Percentiles rank a stretch among this genome's conserved stretches.
These are phyloP conservation scores for Peromyscus eremicus DNA, from an alignment of 2,797 vertebrate species.

Conservation along the genomic window DNA sequence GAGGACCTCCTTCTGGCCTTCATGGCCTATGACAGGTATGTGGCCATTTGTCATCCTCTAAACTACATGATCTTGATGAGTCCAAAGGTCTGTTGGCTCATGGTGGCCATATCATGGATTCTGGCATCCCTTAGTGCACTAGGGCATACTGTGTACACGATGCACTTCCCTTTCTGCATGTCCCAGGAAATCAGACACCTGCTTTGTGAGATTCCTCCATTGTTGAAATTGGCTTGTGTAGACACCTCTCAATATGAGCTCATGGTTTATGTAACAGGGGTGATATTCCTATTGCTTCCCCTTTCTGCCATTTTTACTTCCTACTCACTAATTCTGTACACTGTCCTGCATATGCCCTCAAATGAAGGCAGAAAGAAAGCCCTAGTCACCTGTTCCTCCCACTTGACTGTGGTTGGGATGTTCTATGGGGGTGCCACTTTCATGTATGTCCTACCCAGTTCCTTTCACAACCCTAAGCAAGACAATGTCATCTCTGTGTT, in stretches of 20 bases:
- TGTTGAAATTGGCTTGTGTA: constrained; percentile 65
- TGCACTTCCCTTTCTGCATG: constrained; percentile 64
- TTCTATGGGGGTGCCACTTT: constrained; percentile 71
- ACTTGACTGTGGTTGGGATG: constrained; percentile 75
- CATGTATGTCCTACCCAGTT: constrained; percentile 71
- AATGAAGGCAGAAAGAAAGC: constrained; percentile 67
- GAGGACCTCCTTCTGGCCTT: constrained; percentile 77
- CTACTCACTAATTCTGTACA: constrained; percentile 64
- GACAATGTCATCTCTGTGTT: constrained; percentile 72
- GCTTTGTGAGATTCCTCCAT: constrained; percentile 69
- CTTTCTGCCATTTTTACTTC: constrained; percentile 64
- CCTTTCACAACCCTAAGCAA: constrained; percentile 41
- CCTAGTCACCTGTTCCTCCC: constrained; percentile 76
- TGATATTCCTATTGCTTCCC: constrained; percentile 53
- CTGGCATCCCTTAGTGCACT: constrained; percentile 58
- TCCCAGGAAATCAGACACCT: constrained; percentile 64
- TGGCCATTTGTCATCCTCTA: constrained; percentile 77
- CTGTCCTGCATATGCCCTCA: constrained; percentile 69
- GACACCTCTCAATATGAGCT: constrained; percentile 59
- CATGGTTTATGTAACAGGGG: constrained; percentile 44
- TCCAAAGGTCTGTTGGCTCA: background rate
- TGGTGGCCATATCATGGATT: constrained; percentile 44
- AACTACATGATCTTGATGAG: constrained; percentile 73
- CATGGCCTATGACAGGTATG: constrained; percentile 79
- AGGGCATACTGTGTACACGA: constrained; percentile 29